Conservation (phyloP, 2,888 invertebrate species). For the Sinotaia quadrata region DNA sequence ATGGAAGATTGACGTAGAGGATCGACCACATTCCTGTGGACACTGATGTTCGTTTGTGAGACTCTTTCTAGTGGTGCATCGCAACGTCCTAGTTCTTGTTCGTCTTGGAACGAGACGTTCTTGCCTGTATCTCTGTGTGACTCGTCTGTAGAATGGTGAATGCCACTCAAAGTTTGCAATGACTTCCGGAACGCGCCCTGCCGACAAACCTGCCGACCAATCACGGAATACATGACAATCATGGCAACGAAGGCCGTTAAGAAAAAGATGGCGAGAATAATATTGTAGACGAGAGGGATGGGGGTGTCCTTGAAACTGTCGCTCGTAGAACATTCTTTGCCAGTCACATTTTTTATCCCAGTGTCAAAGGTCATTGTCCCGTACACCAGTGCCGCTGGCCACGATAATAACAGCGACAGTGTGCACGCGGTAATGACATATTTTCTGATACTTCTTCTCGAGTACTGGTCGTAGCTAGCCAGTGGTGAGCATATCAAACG, state of each 20-base stretch:
- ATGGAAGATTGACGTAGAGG: too few species aligned
- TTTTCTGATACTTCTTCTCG: conserved; percentile 28
- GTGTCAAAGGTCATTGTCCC: conserved; percentile 18
- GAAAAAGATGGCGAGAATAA: conserved; percentile 29
- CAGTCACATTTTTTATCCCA: conserved; percentile 7
- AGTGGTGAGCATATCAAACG: conserved; percentile 47
- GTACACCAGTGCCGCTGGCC: conserved; percentile 35
- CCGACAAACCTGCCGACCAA: conserved; percentile 29
- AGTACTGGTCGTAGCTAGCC: conserved; percentile 34
- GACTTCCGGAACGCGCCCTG: conserved; percentile 31
- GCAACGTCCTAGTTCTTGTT: too few species aligned
- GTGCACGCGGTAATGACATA: conserved; percentile 18
- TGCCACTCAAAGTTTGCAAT: too few species aligned
- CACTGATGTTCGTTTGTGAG: too few species aligned
- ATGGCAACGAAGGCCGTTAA: conserved; percentile 29
- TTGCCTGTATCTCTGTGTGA: too few species aligned
- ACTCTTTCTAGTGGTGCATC: too few species aligned
- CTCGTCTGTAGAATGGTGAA: too few species aligned
- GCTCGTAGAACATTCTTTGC: conserved; percentile 35
- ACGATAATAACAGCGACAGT: conserved; percentile 21
- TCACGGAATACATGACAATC: conserved; percentile 29
- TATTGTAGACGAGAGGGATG: conserved; percentile 24
- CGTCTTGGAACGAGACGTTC: too few species aligned
- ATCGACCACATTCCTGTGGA: too few species aligned
- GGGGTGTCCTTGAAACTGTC: conserved; percentile 20